Conservation (phyloP, 2,797 vertebrate species). For the Anniella stebbinsi region DNA sequence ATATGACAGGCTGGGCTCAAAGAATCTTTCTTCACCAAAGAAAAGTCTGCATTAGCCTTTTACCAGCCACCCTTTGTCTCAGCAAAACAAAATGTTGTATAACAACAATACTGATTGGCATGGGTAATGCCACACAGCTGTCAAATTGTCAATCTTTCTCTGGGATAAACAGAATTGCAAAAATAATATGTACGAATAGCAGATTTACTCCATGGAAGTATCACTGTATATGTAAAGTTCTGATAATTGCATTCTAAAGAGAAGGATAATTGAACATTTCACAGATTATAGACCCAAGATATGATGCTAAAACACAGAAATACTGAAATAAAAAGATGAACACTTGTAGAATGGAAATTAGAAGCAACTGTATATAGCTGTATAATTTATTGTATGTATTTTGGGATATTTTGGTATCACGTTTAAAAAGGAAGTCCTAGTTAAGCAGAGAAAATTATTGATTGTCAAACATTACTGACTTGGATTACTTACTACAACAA, state of each 20-base stretch:
- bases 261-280: not conserved
- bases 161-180: not conserved
- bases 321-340: not conserved
- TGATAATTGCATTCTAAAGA: not conserved
- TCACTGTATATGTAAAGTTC: not conserved
- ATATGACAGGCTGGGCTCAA: not conserved
- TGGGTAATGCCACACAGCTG: not conserved
- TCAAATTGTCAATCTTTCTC: not conserved
- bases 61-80: not conserved
- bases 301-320: not conserved
- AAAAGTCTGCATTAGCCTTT: not conserved
- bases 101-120: not conserved
- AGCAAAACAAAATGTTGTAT: not conserved
- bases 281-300: not conserved
- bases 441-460: not conserved
- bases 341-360: not conserved
- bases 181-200: not conserved
- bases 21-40: not conserved
- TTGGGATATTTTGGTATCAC: not conserved
- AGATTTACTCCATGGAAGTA: not conserved
- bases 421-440: not conserved
- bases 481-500: too few species aligned
- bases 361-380: not conserved
- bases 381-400: not conserved
- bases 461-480: not conserved